Base-by-base conservation (phyloP, 2,113 vertebrate species). In the Perognathus longimembris region DNA sequence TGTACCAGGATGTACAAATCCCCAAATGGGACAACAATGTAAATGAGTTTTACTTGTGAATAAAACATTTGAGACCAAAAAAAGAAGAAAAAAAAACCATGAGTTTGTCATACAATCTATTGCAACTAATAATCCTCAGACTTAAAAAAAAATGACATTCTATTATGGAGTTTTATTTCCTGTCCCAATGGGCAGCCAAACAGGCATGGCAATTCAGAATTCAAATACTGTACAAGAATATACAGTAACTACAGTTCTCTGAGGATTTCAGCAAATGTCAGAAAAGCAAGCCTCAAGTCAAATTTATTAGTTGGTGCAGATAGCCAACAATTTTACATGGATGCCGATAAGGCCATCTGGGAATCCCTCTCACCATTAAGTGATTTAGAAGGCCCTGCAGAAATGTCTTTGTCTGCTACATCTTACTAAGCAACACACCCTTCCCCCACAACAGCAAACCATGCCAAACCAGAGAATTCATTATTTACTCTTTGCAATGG, bases 221-320 rank as follows among this genome's bases (percentile, higher is more conserved):
- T 96, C 97, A 97, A 96, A 97, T 92, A 97, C 97, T 97, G 97
- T 97, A 97, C 75, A 81, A 93, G 96, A 94, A 97, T 97, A 97
- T 98, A 98, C 97, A 97, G 98, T 98, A 98, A 97, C 98, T 94
- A 92, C 70, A 21, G 96, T 98, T 98, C 98, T 98, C 98, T 45
- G 92, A 98, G 98, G 97, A 97, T 97, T 98, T 98, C 97, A 95
- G 96, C 94, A 97, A 98, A 97, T 98, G 97, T 96, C 98, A 98
- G 96, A 96, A 97, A 97, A 98, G 95, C 96, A 96, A 98, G 96
- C 83, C 95, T 94, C 89, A 96, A 97, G 97, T 97, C 95, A 97
- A 97, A 98, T 98, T 98, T 98, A 98, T 98, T 98, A 98, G 98
- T 97, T 97, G 96, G 89, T 96, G 80, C 95, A 97, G 97, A 97